phyloP scores from a whole-genome alignment of 2,888 invertebrate genomes.

The Metalampra italica region DNA sequence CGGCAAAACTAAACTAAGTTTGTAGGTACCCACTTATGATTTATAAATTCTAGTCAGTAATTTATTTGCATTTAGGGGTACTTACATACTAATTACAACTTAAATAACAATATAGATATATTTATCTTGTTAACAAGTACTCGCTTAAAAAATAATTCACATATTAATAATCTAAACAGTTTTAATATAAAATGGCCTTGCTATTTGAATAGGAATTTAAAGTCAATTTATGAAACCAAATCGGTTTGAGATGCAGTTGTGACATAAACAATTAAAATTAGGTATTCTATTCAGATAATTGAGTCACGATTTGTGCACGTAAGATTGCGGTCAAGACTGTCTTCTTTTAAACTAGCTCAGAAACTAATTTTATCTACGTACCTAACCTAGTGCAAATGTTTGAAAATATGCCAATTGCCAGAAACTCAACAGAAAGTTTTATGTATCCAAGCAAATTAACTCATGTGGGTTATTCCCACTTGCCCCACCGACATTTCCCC shows the following conservation, averaged over 20 bases:
- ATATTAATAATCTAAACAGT: too few species aligned
- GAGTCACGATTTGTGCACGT: not conserved
- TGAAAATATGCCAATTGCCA: constrained; percentile 14
- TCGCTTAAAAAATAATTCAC: too few species aligned
- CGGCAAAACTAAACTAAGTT: not conserved
- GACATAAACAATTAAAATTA: too few species aligned
- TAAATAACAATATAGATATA: too few species aligned
- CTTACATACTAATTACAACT: too few species aligned
- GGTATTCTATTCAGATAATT: too few species aligned
- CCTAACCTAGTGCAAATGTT: constrained; percentile 7
- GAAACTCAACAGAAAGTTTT: not conserved
- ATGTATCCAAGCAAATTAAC: not conserved
- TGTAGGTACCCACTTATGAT: too few species aligned
- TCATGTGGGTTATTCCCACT: not conserved
- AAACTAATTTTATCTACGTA: not conserved
- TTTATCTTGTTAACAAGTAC: too few species aligned
- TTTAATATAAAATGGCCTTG: too few species aligned
- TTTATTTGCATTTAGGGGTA: too few species aligned
- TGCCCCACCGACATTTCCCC: too few species aligned
- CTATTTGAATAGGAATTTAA: not conserved
- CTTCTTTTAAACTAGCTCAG: not conserved
- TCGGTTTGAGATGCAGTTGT: not conserved
- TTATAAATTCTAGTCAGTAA: too few species aligned
- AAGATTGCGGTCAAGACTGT: not conserved
- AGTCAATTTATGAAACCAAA: not conserved